Conservation (phyloP, 2,113 vertebrate species). For the Lepus europaeus region DNA sequence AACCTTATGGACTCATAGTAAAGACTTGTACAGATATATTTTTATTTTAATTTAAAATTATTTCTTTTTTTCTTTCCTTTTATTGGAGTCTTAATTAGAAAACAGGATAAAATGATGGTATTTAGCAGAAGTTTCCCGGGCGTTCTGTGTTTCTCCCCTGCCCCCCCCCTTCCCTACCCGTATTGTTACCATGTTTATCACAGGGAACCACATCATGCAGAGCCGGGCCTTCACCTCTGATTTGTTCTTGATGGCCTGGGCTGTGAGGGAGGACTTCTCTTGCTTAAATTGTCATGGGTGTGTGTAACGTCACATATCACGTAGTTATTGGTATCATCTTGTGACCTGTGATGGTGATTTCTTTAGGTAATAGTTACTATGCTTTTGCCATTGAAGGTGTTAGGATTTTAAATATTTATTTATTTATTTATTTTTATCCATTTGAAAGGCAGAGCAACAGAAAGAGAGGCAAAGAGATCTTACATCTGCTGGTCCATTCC, state of each 20-base stretch:
- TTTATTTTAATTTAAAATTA: conserved; percentile 53
- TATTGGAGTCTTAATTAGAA: conserved; percentile 8
- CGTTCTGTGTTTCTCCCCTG: not conserved
- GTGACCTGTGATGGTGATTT: not conserved
- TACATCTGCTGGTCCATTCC: too few species aligned
- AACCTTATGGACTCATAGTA: not conserved
- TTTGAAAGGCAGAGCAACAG: too few species aligned
- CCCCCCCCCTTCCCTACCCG: fast-evolving
- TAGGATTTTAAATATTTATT: too few species aligned
- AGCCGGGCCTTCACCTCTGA: not conserved
- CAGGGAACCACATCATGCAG: not conserved
- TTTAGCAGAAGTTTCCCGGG: conserved; percentile 30
- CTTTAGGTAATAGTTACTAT: not conserved
- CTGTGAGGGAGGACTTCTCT: not conserved
- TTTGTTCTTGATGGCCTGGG: not conserved
- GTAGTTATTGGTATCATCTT: not conserved
- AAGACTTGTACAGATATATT: conserved; percentile 43
- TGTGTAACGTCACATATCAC: not conserved
- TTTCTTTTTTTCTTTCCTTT: not conserved
- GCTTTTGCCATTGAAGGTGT: not conserved
- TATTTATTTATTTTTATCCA: too few species aligned
- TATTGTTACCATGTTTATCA: not conserved
- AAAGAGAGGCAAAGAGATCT: too few species aligned
- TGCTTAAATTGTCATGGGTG: not conserved
- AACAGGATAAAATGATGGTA: conserved; percentile 47